phyloP scores from a whole-genome alignment of 2,888 invertebrate genomes.

The Cactoblastis cactorum region DNA sequence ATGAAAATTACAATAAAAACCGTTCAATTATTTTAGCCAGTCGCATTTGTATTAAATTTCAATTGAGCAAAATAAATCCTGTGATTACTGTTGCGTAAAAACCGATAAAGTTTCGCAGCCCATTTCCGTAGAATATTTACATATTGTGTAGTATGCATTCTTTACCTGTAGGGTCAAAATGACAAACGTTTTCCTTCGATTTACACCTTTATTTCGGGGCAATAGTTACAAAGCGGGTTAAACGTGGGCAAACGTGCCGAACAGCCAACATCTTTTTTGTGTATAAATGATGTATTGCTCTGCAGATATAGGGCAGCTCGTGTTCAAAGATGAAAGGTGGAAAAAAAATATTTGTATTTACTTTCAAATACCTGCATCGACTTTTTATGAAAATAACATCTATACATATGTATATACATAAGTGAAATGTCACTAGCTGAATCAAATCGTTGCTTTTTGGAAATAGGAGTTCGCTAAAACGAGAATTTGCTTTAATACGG shows the following conservation, averaged over 20 bases:
- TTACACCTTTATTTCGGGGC: conserved; percentile 8
- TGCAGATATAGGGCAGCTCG: neutral
- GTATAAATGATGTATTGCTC: neutral
- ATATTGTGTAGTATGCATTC: neutral
- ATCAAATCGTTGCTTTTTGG: too few relatives aligned
- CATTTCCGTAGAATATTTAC: neutral
- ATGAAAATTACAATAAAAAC: too few relatives aligned
- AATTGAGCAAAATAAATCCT: neutral
- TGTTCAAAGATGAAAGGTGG: too few relatives aligned
- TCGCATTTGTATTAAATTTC: too few relatives aligned
- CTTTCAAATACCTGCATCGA: too few relatives aligned
- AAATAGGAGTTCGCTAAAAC: too few relatives aligned
- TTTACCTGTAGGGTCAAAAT: neutral
- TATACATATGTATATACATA: too few relatives aligned
- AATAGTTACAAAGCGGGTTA: neutral
- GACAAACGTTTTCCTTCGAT: neutral
- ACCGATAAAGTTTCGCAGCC: conserved; percentile 3
- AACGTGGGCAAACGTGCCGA: neutral
- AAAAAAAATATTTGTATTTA: too few relatives aligned
- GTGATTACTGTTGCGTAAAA: neutral
- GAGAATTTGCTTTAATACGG: too few relatives aligned
- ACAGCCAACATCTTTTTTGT: neutral
- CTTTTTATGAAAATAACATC: too few relatives aligned
- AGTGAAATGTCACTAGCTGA: too few relatives aligned
- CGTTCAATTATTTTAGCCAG: too few relatives aligned